Percentiles rank a stretch among this genome's conserved stretches.
phyloP scores from a whole-genome alignment of 2,888 invertebrate species.

The Drosophila mulleri region DNA sequence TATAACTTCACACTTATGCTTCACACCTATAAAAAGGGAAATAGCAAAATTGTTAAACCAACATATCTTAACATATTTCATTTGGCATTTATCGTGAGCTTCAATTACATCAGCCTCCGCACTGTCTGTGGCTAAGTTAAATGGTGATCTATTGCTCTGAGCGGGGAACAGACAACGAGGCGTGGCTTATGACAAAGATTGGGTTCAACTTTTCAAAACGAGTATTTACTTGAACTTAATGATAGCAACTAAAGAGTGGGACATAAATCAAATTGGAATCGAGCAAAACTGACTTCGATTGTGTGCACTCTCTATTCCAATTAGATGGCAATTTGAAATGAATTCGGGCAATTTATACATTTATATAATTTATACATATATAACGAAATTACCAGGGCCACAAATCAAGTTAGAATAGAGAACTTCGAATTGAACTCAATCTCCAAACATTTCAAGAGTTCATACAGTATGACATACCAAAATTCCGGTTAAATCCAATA shows the following conservation, averaged over 20 bases:
- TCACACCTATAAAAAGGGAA: neutral
- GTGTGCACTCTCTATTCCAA: conserved; percentile 5
- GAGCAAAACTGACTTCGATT: conserved; percentile 1
- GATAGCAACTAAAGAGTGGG: conserved; percentile 10
- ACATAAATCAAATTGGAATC: conserved; percentile 26
- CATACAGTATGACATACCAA: no score
- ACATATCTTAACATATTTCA: neutral
- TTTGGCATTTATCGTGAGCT: conserved; percentile 7
- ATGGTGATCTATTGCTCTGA: conserved; percentile 6
- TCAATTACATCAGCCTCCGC: conserved; percentile 14
- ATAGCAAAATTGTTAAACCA: neutral
- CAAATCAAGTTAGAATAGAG: neutral
- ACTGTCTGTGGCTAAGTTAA: neutral
- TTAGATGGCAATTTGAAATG: neutral
- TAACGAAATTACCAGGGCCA: no score
- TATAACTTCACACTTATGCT: no score
- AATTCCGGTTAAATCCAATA: neutral
- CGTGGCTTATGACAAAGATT: conserved; percentile 23
- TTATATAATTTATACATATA: no score
- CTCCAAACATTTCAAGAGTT: neutral
- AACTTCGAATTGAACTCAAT: neutral
- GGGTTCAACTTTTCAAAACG: conserved; percentile 31
- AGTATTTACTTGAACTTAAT: conserved; percentile 16
- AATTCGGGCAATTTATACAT: neutral
- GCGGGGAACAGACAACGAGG: conserved; percentile 3